Base-by-base conservation (phyloP, 1,140 invertebrate genomes). In the Drosophila novamexicana region DNA sequence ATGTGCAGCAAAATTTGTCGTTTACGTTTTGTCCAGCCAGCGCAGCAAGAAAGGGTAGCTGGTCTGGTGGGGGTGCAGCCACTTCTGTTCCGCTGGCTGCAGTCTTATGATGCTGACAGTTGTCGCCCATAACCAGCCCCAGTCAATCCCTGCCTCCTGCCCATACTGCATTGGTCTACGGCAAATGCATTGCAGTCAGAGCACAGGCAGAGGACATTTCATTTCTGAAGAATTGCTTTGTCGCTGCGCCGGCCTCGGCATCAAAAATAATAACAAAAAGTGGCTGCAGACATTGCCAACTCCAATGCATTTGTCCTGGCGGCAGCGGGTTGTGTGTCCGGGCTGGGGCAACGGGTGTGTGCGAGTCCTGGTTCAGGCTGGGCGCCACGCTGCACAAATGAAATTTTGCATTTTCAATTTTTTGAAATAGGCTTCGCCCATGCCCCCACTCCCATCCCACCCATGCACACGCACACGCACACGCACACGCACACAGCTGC, bases 341-440 rank as follows among this genome's bases (percentile, higher is more conserved):
- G 36, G 58, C 54, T 8, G 67, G 18, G 6, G 12, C 22, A 39
- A 14, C 22, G 22, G 14, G 34, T n/a, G 29, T 29, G 8, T 58
- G 32, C 14, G 34, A 42, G 66, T 39, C 66, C 22, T 32, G 49
- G 49, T 34, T 39, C 59, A 58, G 63, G 56, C 39, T 59, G 59
- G 49, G 71, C 79, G 52, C 56, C 68, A 42, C 49, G 80, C 75
- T 84, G 85, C 84, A 88, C 84, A 88, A 88, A 89, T 89, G 84
- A 89, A 89, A 89, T 89, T 89, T 89, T 89, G 84, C 80, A 89
- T 89, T 89, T 89, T 90, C 85, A 89, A 89, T 89, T 89, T 89
- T 89, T 89, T 89, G 84, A 90, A 89, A 89, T 89, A 89, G 84
- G 80, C 85, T 81, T 78, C 83, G 81, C 80, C 77, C 77, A 83